These are phyloP conservation scores for Kryptopterus vitreolus DNA, from an alignment of 2,797 vertebrate genomes.

Conservation along the genomic window DNA sequence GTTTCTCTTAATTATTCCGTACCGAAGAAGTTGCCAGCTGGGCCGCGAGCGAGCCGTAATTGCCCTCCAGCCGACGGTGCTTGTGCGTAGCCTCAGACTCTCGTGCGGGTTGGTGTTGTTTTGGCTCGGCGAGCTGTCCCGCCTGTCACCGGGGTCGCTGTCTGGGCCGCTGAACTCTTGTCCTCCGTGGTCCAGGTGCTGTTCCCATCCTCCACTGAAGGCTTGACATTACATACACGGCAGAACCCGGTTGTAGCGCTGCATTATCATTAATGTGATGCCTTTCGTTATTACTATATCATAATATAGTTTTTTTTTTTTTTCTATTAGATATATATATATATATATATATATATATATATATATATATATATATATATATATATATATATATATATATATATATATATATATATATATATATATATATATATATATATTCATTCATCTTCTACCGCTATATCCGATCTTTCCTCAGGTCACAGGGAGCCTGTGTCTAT, in stretches of 20 bases:
- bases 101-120: conserved; percentile 15
- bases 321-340: background rate
- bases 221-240: background rate
- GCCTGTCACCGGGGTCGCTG: conserved; percentile 12
- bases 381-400: background rate
- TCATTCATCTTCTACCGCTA: no score
- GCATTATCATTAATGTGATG: background rate
- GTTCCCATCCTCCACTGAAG: conserved; percentile 5
- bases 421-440: no score
- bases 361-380: no score
- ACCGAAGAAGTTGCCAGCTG: conserved; percentile 9
- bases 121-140: conserved; percentile 6
- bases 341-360: no score
- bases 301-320: background rate
- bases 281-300: background rate
- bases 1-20: conserved; percentile 5
- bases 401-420: background rate
- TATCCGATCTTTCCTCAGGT: no score
- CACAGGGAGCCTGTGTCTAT: no score
- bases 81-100: conserved; percentile 6
- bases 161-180: background rate
- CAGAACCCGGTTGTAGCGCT: background rate
- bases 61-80: background rate
- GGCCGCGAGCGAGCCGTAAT: background rate
- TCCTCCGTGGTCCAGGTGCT: conserved; percentile 22